Conservation (phyloP, 2,888 invertebrate species). For the Catocala nupta region DNA sequence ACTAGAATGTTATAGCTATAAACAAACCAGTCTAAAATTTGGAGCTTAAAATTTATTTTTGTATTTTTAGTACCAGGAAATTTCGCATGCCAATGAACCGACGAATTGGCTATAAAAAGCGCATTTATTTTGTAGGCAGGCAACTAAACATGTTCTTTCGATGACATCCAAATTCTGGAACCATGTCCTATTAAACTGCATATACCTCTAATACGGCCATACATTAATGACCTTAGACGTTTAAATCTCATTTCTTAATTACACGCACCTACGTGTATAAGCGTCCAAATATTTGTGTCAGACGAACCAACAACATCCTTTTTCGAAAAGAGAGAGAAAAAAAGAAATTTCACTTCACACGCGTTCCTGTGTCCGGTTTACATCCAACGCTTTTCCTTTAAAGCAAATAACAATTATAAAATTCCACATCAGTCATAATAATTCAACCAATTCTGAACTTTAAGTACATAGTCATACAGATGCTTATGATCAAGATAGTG, state of each 20-base stretch:
- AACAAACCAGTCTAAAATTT: no score
- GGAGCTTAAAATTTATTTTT: no score
- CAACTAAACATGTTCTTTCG: conserved; percentile 3
- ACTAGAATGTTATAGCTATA: no score
- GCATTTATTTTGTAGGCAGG: background rate
- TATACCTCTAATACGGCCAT: conserved; percentile 16
- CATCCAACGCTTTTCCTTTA: conserved; percentile 81
- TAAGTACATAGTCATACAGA: conserved; percentile 39
- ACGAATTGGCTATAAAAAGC: background rate
- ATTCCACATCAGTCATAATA: conserved; percentile 9
- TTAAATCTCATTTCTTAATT: conserved; percentile 39
- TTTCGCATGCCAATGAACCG: background rate
- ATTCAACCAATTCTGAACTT: conserved; percentile 40
- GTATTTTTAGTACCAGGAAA: background rate
- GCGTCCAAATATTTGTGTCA: conserved; percentile 72
- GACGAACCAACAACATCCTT: conserved; percentile 76
- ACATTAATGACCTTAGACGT: conserved; percentile 31
- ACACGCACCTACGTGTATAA: conserved; percentile 22
- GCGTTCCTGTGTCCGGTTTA: conserved; percentile 81
- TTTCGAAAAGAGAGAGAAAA: conserved; percentile 68
- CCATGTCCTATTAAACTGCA: conserved; percentile 18
- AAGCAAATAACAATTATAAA: conserved; percentile 58
- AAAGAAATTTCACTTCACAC: conserved; percentile 80
- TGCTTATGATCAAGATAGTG: conserved; percentile 19
- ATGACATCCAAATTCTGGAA: conserved; percentile 17